A percentile compares a stretch with the other conserved stretches of the same genome.
These are phyloP conservation scores for Drosophila truncata DNA, from an alignment of 1,140 invertebrate genomes.

Conservation along the genomic window DNA sequence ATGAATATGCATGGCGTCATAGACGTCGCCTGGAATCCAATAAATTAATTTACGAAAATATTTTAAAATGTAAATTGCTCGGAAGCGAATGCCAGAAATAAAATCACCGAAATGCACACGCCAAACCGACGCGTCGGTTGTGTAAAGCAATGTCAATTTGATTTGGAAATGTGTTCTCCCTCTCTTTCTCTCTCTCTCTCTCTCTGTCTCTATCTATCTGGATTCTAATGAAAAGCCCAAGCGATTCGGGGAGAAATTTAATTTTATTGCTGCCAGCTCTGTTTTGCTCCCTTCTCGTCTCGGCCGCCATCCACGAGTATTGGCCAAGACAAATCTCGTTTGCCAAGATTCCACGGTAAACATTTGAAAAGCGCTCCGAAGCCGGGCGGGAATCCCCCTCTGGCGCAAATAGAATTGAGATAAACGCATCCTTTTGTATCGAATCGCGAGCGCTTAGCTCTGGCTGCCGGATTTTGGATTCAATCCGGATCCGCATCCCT, in stretches of 20 bases:
- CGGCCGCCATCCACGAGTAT: conserved; percentile 3
- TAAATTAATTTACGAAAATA: conserved; percentile 47
- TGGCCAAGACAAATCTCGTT: conserved; percentile 44
- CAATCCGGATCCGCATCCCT: conserved; percentile 20
- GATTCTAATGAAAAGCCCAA: conserved; percentile 34
- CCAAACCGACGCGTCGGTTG: background rate
- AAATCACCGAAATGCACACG: conserved; percentile 30
- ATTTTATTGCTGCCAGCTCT: conserved; percentile 38
- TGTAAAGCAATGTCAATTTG: conserved; percentile 48
- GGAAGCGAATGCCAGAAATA: conserved; percentile 10
- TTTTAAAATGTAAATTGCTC: conserved; percentile 48
- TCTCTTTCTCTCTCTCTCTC: background rate
- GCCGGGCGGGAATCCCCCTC: conserved; percentile 33
- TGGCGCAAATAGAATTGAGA: conserved; percentile 79
- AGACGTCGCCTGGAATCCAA: conserved; percentile 29
- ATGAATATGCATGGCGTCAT: conserved; percentile 28
- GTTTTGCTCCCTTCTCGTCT: background rate
- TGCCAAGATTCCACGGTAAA: conserved; percentile 55
- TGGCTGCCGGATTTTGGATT: conserved; percentile 48
- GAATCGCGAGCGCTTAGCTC: conserved; percentile 63
- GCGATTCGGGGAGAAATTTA: conserved; percentile 27
- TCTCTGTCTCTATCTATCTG: conserved; percentile 4
- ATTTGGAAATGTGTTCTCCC: conserved; percentile 27
- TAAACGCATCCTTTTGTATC: conserved; percentile 83
- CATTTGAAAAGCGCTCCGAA: conserved; percentile 50